These are phyloP conservation scores for roundworm (Caenorhabditis elegans) DNA, from an alignment of 1,140 invertebrate genomes.

Conservation along the genomic window WBcel235 BX284604.4:4833001-4833500, in stretches of 20 bases:
- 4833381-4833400: background rate
- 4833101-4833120: conserved; percentile 30
- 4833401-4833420: background rate
- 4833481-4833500: background rate
- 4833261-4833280: background rate
- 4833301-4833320: background rate
- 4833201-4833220: background rate
- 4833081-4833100: too few species aligned
- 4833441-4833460: background rate
- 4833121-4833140: conserved; percentile 41
- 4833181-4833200: conserved; percentile 28
- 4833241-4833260: too few species aligned
- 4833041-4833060: background rate
- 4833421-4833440: background rate
- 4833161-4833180: conserved; percentile 34
- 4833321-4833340: background rate
- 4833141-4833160: conserved; percentile 33
- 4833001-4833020: conserved; percentile 76
- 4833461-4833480: background rate
- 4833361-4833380: background rate
- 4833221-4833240: too few species aligned
- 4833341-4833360: background rate
- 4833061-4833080: background rate
- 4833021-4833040: conserved; percentile 12
- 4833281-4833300: background rate